Percentiles rank a stretch among this genome's conserved stretches.
These are phyloP conservation scores for Ophion ellenae DNA, from an alignment of 2,888 invertebrate genomes.

Conservation along the genomic window DNA sequence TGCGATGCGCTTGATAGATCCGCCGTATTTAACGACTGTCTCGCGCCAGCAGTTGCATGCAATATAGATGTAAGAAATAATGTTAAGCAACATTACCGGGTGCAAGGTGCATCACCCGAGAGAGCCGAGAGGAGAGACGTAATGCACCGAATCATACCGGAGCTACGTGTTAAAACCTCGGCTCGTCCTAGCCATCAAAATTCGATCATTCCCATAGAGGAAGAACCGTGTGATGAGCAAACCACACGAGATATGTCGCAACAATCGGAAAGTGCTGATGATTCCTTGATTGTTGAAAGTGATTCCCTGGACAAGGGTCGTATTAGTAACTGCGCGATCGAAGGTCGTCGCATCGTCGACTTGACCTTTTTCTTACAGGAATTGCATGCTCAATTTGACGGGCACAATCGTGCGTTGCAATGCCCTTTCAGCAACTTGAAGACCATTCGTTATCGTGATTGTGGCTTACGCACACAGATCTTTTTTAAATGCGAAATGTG, in stretches of 20 bases:
- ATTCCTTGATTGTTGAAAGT: not conserved
- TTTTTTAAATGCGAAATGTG: slow-evolving; percentile 24
- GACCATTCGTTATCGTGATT: not conserved
- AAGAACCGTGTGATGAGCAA: not conserved
- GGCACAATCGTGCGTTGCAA: not conserved
- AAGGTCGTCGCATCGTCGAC: slow-evolving; percentile 45
- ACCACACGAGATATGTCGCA: not conserved
- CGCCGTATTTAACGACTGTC: too few species aligned
- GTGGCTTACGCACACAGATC: slow-evolving; percentile 27
- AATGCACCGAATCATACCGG: too few species aligned
- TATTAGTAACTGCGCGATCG: not conserved
- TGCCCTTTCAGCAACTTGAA: slow-evolving; percentile 27
- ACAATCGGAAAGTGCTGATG: not conserved
- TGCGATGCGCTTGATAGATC: too few species aligned
- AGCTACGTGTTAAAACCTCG: too few species aligned
- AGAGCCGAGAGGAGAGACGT: too few species aligned
- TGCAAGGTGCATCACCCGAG: too few species aligned
- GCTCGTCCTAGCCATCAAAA: too few species aligned
- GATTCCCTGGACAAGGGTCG: not conserved
- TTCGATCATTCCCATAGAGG: not conserved
- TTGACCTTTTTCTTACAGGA: slow-evolving; percentile 1
- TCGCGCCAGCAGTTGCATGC: too few species aligned
- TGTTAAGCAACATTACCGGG: too few species aligned
- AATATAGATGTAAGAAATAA: too few species aligned
- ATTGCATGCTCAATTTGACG: slow-evolving; percentile 18